Percentiles rank a stretch among this genome's conserved stretches.
phyloP scores from a whole-genome alignment of 2,888 invertebrate species.

The Ormyrus pomaceus region DNA sequence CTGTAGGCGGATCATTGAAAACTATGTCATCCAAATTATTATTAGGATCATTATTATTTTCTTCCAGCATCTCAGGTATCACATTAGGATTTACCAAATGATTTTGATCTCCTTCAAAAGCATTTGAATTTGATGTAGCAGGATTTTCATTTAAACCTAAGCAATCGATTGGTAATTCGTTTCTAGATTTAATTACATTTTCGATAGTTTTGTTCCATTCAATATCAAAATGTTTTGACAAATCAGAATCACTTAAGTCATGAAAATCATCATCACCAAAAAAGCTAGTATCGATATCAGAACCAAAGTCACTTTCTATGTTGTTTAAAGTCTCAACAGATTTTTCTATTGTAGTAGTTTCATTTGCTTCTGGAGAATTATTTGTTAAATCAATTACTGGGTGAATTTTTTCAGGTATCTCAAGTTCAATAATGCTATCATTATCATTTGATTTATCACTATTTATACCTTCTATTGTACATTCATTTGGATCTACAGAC shows the following conservation, averaged over 20 bases:
- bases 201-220: constrained; percentile 6
- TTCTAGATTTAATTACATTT: constrained; percentile 2
- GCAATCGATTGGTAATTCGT: constrained; percentile 20
- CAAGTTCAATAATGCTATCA: constrained; percentile 50
- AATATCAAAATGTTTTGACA: constrained; percentile 32
- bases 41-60: constrained; percentile 68
- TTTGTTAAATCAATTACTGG: constrained; percentile 53
- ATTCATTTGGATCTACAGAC: not conserved
- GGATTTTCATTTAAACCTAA: not conserved
- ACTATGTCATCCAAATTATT: constrained; percentile 63
- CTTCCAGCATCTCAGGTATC: constrained; percentile 61
- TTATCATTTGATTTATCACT: constrained; percentile 43
- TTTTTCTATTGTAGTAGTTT: constrained; percentile 11
- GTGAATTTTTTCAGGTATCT: constrained; percentile 37
- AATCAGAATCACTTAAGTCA: constrained; percentile 54
- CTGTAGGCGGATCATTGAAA: constrained; percentile 21
- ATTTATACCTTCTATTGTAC: not conserved
- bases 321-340: not conserved
- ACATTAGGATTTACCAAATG: constrained; percentile 15
- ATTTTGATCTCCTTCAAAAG: not conserved
- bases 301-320: constrained; percentile 1
- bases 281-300: constrained; percentile 2
- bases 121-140: not conserved
- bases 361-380: constrained; percentile 31
- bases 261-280: constrained; percentile 7